Evolutionary conservation across 2,113 vertebrate species (phyloP).

Genomic region (Lagopus leucura): DNA sequence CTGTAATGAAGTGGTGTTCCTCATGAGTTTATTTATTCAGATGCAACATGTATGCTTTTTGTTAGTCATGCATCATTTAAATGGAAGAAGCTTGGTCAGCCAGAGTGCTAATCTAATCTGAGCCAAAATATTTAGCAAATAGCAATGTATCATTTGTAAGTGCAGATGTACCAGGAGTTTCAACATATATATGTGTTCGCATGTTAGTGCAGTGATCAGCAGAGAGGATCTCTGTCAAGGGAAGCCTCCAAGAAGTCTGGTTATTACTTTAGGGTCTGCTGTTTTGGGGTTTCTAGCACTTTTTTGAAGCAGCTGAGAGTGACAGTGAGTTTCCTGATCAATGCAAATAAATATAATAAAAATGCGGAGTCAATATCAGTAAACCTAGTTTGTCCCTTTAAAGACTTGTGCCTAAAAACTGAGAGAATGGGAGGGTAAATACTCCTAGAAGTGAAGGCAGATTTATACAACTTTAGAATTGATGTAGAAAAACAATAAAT

Average conservation of each 20-base stretch:
- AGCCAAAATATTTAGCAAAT: background rate
- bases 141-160: background rate
- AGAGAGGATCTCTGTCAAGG: background rate
- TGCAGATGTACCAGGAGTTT: background rate
- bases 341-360: background rate
- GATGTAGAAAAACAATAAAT: background rate
- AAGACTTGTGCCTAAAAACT: background rate
- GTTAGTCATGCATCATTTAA: background rate
- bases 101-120: background rate
- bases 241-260: background rate
- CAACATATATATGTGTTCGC: background rate
- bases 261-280: background rate
- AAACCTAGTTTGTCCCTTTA: background rate
- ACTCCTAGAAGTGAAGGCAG: background rate
- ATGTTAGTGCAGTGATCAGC: background rate
- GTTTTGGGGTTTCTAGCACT: background rate
- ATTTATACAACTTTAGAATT: background rate
- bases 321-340: background rate
- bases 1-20: background rate
- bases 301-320: background rate
- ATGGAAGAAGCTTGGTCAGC: background rate
- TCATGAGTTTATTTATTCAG: background rate
- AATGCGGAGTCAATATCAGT: background rate
- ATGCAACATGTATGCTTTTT: background rate
- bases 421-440: background rate